A percentile compares a stretch with the other conserved stretches of the same genome.
phyloP scores from a whole-genome alignment of 2,797 vertebrate species.

The Coreius guichenoti region DNA sequence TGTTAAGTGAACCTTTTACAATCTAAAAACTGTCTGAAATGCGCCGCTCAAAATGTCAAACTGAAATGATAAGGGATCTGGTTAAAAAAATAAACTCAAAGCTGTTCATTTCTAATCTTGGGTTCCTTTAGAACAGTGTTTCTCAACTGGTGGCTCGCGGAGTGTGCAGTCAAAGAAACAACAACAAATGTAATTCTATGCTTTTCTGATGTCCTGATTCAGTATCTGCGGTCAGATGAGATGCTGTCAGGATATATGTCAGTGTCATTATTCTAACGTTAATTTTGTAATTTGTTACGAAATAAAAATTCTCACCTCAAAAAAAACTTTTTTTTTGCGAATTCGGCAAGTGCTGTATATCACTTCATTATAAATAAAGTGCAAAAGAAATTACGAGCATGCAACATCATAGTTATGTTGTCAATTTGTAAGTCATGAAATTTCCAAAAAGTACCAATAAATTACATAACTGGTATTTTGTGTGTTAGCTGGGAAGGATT shows the following conservation, averaged over 20 bases:
- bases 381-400: too few species aligned
- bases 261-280: not conserved
- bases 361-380: too few species aligned
- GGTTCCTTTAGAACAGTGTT: not conserved
- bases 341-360: too few species aligned
- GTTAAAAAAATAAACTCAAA: not conserved
- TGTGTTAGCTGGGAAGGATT: too few species aligned
- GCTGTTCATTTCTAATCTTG: not conserved
- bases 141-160: too few species aligned
- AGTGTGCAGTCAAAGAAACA: too few species aligned
- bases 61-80: not conserved
- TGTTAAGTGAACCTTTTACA: slow-evolving; percentile 27
- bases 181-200: not conserved
- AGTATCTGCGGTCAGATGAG: not conserved
- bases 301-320: too few species aligned
- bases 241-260: not conserved
- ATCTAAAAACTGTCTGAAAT: not conserved
- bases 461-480: too few species aligned
- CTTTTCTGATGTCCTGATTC: not conserved
- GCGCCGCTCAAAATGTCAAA: not conserved
- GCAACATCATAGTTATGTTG: too few species aligned
- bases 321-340: too few species aligned
- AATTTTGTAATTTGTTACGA: not conserved
- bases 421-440: too few species aligned
- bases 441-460: too few species aligned